Evolutionary conservation across 2,797 vertebrate genomes (phyloP).

Genomic region (Hippocampus kuda): DNA sequence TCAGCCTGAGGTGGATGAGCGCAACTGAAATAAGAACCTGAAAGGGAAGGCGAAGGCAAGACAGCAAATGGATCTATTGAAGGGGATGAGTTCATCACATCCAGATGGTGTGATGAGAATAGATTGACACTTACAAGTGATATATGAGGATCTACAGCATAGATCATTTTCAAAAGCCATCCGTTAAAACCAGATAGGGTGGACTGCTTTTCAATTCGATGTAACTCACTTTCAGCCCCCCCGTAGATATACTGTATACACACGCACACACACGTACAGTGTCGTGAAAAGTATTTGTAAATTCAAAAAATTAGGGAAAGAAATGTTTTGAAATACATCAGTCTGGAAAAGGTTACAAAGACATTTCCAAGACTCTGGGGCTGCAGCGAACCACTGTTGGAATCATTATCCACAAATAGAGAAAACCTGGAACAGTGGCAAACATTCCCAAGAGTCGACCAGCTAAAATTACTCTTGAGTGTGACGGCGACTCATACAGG

Average conservation of each 20-base stretch:
- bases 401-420: too few species aligned
- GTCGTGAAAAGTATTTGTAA: not conserved
- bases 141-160: constrained; percentile 23
- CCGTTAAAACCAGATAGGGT: constrained; percentile 22
- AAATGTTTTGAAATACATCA: too few species aligned
- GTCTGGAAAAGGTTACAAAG: too few species aligned
- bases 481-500: too few species aligned
- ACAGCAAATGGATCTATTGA: not conserved
- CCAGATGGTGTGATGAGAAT: constrained; percentile 22
- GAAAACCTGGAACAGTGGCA: too few species aligned
- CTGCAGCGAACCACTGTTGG: too few species aligned
- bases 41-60: not conserved
- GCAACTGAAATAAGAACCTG: constrained; percentile 4
- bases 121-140: not conserved
- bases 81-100: constrained; percentile 4
- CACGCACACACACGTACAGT: not conserved
- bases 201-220: constrained; percentile 32
- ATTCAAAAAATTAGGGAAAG: too few species aligned
- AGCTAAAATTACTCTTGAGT: too few species aligned
- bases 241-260: constrained; percentile 50
- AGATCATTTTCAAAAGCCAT: constrained; percentile 15
- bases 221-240: constrained; percentile 47
- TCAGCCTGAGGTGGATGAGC: not conserved
- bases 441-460: too few species aligned
- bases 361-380: too few species aligned